Base-by-base conservation (phyloP, 2,113 vertebrate species). In the Pristiophorus japonicus region DNA sequence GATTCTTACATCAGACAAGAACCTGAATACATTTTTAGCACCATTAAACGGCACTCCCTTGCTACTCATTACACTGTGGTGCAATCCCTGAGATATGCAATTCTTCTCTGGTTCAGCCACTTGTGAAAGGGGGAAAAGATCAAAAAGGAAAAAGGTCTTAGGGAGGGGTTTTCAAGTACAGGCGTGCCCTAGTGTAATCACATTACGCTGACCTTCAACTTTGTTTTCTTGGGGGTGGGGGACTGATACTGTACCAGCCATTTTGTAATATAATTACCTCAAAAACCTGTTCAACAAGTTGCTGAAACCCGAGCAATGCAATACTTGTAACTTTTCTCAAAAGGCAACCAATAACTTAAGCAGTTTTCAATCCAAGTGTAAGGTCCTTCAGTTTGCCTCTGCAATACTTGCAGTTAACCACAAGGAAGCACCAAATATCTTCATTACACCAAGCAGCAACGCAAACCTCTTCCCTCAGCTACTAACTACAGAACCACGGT, bases 401-500 rank as follows among this genome's bases (percentile, higher is more conserved):
- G 66, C 66, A 70, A 34, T 94, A 30, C 30, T 70, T 34, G 18
- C 42, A 70, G 11, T 30, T 47, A 34, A 47, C 93, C 93, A 94
- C 93, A 51, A 94, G 93, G 66, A 45, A 66, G 93, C 27, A 12
- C 65, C 93, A 94, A 4, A 94, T 16, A 12, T 34, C 93, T 94
- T 34, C 91, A 45, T 65, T 22, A 66, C 65, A 94, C 38, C 38
- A 7, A 94, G 3, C 66, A n/a, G 93, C 88, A 38, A 65, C 8
- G 34, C 34, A 20, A 30, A 45, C 62, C 11, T 2, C 91, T 42
- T 67, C 24, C 7, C 91, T 45, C 62, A 66, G 91, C 22, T 1
- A 55, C 63, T 67, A 45, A 12, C 65, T 47, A 45, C 93, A 94
- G 66, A 51, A 73, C 20, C 11, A 70, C 34, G 59, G 78, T 81